Conservation (phyloP, 2,888 invertebrate species). For the Rutpela maculata region DNA sequence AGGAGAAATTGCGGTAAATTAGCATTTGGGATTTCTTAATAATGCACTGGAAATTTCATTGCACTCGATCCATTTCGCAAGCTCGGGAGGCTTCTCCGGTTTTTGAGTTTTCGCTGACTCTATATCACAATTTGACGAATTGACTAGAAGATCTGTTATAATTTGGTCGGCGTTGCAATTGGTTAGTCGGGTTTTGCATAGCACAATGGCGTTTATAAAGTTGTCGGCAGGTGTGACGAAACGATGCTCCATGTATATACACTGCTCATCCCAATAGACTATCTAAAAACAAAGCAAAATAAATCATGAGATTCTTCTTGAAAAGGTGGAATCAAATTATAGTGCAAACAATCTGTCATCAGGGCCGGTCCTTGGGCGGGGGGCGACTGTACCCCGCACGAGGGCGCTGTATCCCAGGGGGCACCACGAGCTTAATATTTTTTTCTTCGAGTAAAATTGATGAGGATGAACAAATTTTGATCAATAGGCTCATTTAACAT, state of each 20-base stretch:
- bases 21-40: conserved; percentile 71
- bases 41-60: conserved; percentile 83
- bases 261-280: conserved; percentile 89
- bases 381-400: no score
- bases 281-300: conserved; percentile 78
- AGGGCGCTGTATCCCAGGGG: no score
- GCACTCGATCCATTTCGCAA: conserved; percentile 82
- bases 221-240: conserved; percentile 83
- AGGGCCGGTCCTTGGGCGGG: no score
- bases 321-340: background rate
- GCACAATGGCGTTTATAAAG: conserved; percentile 81
- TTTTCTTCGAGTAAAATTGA: no score
- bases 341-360: no score
- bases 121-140: conserved; percentile 56
- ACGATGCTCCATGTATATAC: conserved; percentile 89
- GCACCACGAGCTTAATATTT: no score
- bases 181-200: conserved; percentile 78
- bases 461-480: no score
- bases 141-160: conserved; percentile 71
- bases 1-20: background rate
- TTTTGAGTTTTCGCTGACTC: conserved; percentile 73
- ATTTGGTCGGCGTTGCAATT: conserved; percentile 77
- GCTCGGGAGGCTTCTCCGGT: conserved; percentile 80
- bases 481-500: no score
- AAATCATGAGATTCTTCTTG: background rate